Percentiles rank a stretch among this genome's conserved stretches.
These are phyloP conservation scores for Lytechinus pictus DNA, from an alignment of 35 echinoderm and acorn worm species.

Conservation along the genomic window DNA sequence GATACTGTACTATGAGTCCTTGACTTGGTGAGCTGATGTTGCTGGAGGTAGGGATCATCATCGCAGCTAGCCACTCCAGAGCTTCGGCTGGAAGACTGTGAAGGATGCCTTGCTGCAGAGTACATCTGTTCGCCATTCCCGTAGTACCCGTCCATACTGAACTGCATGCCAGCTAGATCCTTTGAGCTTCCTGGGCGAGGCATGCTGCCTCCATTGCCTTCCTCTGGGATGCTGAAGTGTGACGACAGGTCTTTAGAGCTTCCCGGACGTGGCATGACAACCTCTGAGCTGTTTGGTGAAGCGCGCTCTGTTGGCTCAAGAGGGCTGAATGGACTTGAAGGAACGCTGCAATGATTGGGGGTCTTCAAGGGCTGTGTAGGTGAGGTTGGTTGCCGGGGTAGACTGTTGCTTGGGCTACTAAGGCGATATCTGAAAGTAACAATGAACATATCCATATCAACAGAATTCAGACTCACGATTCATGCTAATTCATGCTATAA, in stretches of 20 bases:
- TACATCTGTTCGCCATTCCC: neutral
- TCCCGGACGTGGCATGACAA: neutral
- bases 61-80: neutral
- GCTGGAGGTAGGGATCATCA: constrained; percentile 22
- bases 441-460: no score
- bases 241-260: neutral
- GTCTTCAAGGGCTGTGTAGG: neutral
- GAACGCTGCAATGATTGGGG: neutral
- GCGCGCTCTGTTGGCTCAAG: neutral
- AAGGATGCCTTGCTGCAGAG: neutral
- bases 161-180: constrained; percentile 20
- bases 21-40: neutral
- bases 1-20: neutral
- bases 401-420: neutral
- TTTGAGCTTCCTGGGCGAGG: neutral
- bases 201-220: neutral
- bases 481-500: no score
- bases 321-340: constrained; percentile 1
- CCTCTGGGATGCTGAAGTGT: neutral
- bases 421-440: neutral
- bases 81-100: constrained; percentile 46
- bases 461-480: no score
- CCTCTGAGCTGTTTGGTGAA: constrained; percentile 1
- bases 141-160: neutral
- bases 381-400: neutral